Conservation (phyloP, 1,140 invertebrate species). For the Anagrus nilaparvatae region DNA sequence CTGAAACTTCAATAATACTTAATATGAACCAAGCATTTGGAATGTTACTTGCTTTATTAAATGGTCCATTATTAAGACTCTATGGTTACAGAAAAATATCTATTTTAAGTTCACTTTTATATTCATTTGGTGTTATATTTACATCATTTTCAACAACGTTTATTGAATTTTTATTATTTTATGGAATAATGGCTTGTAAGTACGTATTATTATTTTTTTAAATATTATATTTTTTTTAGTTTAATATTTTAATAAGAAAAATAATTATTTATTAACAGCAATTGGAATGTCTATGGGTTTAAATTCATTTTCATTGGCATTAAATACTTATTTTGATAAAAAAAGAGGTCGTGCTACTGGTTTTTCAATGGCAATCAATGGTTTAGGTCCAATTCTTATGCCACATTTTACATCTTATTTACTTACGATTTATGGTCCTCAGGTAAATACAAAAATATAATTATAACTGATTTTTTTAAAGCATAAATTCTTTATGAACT, state of each 20-base stretch:
- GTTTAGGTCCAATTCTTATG: constrained; percentile 62
- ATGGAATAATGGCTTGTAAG: constrained; percentile 55
- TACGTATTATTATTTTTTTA: constrained; percentile 17
- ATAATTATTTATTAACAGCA: constrained; percentile 39
- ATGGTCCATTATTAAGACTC: constrained; percentile 44
- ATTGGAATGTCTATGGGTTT: constrained; percentile 53
- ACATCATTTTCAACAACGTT: constrained; percentile 43
- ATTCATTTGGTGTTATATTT: constrained; percentile 41
- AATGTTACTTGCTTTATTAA: constrained; percentile 50
- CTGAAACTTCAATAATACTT: constrained; percentile 47
- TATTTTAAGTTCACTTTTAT: constrained; percentile 38
- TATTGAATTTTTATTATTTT: constrained; percentile 46
- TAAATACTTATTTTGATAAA: constrained; percentile 60
- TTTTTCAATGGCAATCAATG: constrained; percentile 58
- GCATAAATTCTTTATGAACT: no score
- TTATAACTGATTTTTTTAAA: constrained; percentile 46
- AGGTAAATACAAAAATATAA: constrained; percentile 39
- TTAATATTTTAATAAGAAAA: constrained; percentile 2
- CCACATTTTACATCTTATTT: constrained; percentile 54
- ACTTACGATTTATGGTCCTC: constrained; percentile 46
- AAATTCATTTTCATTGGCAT: constrained; percentile 57
- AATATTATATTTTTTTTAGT: constrained; percentile 11
- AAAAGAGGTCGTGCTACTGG: constrained; percentile 59
- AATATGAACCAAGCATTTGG: constrained; percentile 52
- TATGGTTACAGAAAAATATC: constrained; percentile 50